Evolutionary conservation across 2,797 vertebrate species (phyloP), one percentile per base, ranked within the genome.

Genomic region (Rhynchotus rufescens): DNA sequence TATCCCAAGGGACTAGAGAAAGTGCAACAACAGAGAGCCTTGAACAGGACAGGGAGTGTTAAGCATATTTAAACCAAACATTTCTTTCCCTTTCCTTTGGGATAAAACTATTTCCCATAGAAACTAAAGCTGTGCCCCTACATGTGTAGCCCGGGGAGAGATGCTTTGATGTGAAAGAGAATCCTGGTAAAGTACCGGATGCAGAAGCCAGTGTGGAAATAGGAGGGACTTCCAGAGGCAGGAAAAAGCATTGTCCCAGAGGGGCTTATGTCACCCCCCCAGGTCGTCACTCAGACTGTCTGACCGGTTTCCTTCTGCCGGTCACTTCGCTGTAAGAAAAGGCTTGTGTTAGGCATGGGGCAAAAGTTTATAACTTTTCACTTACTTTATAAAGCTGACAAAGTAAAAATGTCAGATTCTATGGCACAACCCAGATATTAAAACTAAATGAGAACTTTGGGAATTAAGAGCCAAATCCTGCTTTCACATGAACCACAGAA

Each of bases 131-230:
- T 97, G 93, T 96, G 97, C 93, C 94, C 97, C 92, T 95, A 92
- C 96, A 96, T 96, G 86, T 90, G 95, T 93, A 97, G 96, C 95
- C 95, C 1, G 34, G 84, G 88, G 95, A 97, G 91, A 90, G 94
- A 84, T 81, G 86, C 97, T 98, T 97, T 98, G 97, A 97, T 97
- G 97, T 98, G 97, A 97, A 96, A 97, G 95, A 95, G 90, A 96
- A 97, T 96, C 93, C 80, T 87, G 87, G 94, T 91, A 84, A 82
- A 96, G 93, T 74, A 95, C 94, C 96, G 96, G 97, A 98, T 97
- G 92, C 91, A 96, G 96, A 97, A 95, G 92, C 86, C 96, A 93
- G 76, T 93, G 96, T 97, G 97, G 97, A 97, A 97, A 96, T 92
- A 96, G 96, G 97, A 97, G 97, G 96, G 94, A 96, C 95, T 94